Conservation (phyloP, 2,113 vertebrate genomes). For the Mugil cephalus region DNA sequence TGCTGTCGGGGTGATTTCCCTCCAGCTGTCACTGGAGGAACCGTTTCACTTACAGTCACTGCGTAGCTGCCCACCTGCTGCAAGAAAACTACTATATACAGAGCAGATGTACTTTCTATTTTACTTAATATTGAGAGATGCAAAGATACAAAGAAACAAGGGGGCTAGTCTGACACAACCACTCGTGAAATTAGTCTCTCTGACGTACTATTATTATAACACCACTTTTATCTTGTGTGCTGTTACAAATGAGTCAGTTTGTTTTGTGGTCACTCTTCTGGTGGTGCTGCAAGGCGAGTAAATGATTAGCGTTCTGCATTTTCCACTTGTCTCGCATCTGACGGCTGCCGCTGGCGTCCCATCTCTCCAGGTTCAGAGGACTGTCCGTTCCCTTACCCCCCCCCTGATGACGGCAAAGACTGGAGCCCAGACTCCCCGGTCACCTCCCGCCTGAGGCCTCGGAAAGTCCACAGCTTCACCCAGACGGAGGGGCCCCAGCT, state of each 20-base stretch:
- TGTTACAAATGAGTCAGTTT: conserved; percentile 10
- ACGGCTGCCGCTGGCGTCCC: background rate
- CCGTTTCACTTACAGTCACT: conserved; percentile 70
- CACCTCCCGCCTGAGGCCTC: conserved; percentile 77
- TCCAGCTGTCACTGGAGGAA: conserved; percentile 51
- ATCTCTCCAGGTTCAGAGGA: conserved; percentile 86
- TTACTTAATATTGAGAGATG: conserved; percentile 27
- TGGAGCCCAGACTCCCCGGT: conserved; percentile 89
- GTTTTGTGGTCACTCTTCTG: conserved; percentile 5
- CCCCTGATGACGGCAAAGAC: conserved; percentile 88
- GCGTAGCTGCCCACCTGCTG: conserved; percentile 55
- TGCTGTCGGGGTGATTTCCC: conserved; percentile 67
- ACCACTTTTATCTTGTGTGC: background rate
- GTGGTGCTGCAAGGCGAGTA: no score
- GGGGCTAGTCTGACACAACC: background rate
- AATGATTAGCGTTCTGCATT: background rate
- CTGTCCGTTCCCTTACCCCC: conserved; percentile 85
- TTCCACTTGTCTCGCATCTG: background rate
- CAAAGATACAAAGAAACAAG: background rate
- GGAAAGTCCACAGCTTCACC: conserved; percentile 86
- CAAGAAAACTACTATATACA: conserved; percentile 25
- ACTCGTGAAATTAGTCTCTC: conserved; percentile 14
- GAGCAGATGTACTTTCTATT: conserved; percentile 31
- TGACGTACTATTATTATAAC: background rate
- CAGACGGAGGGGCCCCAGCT: conserved; percentile 88